Percentiles rank a stretch among this genome's conserved stretches.
Conservation (phyloP, 2,797 vertebrate species). For the Anniella stebbinsi region DNA sequence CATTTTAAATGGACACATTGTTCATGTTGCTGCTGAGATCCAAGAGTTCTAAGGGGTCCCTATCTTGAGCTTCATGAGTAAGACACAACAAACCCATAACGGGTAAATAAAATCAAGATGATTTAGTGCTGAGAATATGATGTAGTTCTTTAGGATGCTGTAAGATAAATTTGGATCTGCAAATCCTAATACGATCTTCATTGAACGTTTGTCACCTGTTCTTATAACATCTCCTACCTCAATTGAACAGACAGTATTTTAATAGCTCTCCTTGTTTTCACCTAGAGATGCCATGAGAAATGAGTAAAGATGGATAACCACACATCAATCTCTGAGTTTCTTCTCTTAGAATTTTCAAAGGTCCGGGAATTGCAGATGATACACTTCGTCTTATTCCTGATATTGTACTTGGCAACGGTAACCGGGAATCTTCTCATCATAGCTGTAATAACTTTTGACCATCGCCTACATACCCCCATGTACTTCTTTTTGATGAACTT, state of each 20-base stretch:
- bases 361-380: not conserved
- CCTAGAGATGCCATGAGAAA: not conserved
- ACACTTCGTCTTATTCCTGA: not conserved
- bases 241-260: not conserved
- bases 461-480: slow-evolving; percentile 8
- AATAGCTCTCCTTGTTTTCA: not conserved
- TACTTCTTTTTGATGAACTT: slow-evolving; percentile 16
- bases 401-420: not conserved
- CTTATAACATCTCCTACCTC: not conserved
- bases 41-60: too few relatives aligned
- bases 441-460: not conserved
- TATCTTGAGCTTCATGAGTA: too few relatives aligned
- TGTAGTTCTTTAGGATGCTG: not conserved
- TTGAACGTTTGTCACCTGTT: not conserved
- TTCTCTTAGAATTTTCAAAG: slow-evolving; percentile 14
- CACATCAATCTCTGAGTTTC: not conserved
- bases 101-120: too few relatives aligned
- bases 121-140: not conserved
- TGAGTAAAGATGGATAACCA: not conserved
- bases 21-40: too few relatives aligned
- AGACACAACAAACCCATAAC: too few relatives aligned
- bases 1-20: too few relatives aligned
- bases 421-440: slow-evolving; percentile 26
- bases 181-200: not conserved
- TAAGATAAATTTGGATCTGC: not conserved